Percentiles rank a stretch among this genome's conserved stretches.
phyloP scores from a whole-genome alignment of 23 tunicate species.

The Trididemnum nubilum region DNA sequence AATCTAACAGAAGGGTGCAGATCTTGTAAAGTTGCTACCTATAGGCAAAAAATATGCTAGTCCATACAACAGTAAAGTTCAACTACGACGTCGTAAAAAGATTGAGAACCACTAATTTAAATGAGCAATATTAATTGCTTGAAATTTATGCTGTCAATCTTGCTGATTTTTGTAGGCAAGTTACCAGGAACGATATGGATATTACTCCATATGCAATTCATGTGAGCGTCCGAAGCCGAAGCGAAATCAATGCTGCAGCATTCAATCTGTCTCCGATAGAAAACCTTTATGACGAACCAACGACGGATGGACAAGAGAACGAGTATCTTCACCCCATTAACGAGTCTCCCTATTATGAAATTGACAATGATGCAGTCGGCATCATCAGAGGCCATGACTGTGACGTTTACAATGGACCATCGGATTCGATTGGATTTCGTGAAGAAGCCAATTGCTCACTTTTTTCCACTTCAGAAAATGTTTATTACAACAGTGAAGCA shows the following conservation, averaged over 20 bases:
- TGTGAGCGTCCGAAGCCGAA: conserved; percentile 20
- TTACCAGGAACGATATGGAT: background rate
- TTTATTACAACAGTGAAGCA: background rate
- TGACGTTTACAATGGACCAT: conserved; percentile 3
- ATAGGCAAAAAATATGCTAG: too few relatives aligned
- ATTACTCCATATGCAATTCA: conserved; percentile 25
- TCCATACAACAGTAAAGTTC: too few relatives aligned
- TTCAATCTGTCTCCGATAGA: background rate
- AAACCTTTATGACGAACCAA: conserved; percentile 5
- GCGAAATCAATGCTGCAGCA: background rate
- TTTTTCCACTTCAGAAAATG: background rate
- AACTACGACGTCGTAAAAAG: too few relatives aligned
- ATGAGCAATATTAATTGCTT: too few relatives aligned
- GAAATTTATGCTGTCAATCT: too few relatives aligned
- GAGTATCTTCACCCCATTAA: conserved; percentile 13
- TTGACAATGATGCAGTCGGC: background rate
- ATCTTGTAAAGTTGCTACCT: too few relatives aligned
- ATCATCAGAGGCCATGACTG: background rate
- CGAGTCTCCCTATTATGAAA: conserved; percentile 20
- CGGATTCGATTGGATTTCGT: background rate
- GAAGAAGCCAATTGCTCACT: background rate
- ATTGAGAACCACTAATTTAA: too few relatives aligned
- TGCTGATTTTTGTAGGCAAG: too few relatives aligned
- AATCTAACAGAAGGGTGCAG: too few relatives aligned
- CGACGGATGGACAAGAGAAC: background rate